Conservation (phyloP, 2,797 vertebrate species). For the Neomorphus geoffroyi region DNA sequence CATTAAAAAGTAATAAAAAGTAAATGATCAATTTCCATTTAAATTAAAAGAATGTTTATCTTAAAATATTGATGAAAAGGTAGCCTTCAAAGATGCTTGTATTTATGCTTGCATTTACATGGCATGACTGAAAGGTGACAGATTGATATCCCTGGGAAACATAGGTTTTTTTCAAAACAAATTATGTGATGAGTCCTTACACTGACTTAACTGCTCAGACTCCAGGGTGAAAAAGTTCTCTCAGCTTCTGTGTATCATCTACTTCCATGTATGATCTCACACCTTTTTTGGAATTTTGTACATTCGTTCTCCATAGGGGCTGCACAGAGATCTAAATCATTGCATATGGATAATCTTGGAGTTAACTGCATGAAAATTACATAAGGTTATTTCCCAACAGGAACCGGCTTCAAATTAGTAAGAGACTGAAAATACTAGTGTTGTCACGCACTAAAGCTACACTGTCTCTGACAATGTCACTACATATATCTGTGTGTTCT, state of each 20-base stretch:
- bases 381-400: background rate
- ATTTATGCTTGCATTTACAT: background rate
- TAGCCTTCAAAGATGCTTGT: background rate
- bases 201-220: background rate
- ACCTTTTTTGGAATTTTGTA: background rate
- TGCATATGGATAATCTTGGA: background rate
- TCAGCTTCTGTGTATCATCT: background rate
- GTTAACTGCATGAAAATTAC: fast-evolving
- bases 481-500: background rate
- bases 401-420: background rate
- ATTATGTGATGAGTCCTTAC: background rate
- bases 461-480: background rate
- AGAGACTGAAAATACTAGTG: background rate
- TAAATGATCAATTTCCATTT: conserved; percentile 20
- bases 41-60: conserved; percentile 30
- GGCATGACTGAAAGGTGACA: conserved; percentile 24
- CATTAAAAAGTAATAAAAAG: conserved; percentile 46
- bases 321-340: background rate
- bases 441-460: background rate
- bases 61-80: conserved; percentile 54
- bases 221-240: background rate
- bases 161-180: conserved; percentile 18
- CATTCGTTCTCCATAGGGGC: background rate
- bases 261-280: background rate
- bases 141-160: conserved; percentile 34